A percentile compares a stretch with the other conserved stretches of the same genome.
Conservation (phyloP, 2,113 vertebrate genomes). For the Gasterosteus nipponicus region DNA sequence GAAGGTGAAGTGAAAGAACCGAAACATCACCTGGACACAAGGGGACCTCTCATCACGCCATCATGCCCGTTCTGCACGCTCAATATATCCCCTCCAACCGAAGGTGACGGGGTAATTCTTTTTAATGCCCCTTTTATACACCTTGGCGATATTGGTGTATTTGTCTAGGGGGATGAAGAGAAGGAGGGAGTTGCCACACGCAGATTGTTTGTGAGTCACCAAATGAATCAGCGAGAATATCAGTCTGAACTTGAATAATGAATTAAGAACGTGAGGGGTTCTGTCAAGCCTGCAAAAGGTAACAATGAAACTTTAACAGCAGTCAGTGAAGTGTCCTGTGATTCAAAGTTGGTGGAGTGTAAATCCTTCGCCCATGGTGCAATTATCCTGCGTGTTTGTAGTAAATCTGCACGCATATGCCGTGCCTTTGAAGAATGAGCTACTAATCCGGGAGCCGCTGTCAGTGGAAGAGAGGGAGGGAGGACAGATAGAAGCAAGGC, state of each 20-base stretch:
- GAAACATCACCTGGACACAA: slow-evolving; percentile 64
- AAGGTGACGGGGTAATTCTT: slow-evolving; percentile 42
- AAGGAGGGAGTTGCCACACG: slow-evolving; percentile 42
- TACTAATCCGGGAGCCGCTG: slow-evolving; percentile 56
- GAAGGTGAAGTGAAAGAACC: slow-evolving; percentile 44
- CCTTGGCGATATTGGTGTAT: slow-evolving; percentile 36
- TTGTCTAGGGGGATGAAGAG: slow-evolving; percentile 43
- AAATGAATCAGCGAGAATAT: slow-evolving; percentile 47
- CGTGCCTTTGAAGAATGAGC: slow-evolving; percentile 61
- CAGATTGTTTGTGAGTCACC: slow-evolving; percentile 44
- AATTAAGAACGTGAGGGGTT: slow-evolving; percentile 23
- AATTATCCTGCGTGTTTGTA: slow-evolving; percentile 66
- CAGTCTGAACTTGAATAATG: slow-evolving; percentile 45
- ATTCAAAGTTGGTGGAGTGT: slow-evolving; percentile 47
- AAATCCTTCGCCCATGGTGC: slow-evolving; percentile 54
- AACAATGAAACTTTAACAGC: slow-evolving; percentile 15
- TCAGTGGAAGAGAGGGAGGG: slow-evolving; percentile 12
- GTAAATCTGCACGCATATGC: slow-evolving; percentile 56
- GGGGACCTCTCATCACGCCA: slow-evolving; percentile 4
- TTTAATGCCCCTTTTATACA: slow-evolving; percentile 39
- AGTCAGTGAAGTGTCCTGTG: slow-evolving; percentile 32
- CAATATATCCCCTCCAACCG: slow-evolving; percentile 32
- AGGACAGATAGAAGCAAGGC: slow-evolving; percentile 5
- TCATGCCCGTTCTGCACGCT: slow-evolving; percentile 38
- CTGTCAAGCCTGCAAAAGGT: slow-evolving; percentile 16